phyloP scores from a whole-genome alignment of 2,888 invertebrate species.

The Netelia melanura region DNA sequence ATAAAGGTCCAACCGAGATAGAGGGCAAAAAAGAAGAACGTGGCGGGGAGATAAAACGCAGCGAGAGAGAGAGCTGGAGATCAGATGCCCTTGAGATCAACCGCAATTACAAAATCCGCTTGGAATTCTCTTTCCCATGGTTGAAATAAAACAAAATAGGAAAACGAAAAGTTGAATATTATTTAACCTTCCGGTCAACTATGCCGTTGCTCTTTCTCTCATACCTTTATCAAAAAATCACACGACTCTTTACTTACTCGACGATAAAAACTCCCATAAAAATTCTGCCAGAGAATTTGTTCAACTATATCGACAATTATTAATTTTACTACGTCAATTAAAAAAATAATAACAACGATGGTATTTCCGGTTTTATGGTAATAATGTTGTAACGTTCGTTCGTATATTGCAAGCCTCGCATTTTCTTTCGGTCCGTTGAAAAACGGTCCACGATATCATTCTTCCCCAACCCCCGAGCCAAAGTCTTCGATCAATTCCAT shows the following conservation, averaged over 20 bases:
- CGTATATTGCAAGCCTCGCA: no score
- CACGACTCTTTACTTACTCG: no score
- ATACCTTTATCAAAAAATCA: neutral
- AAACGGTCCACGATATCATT: no score
- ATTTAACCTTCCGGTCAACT: neutral
- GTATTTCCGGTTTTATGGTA: slow-evolving; percentile 1
- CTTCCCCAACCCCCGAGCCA: no score
- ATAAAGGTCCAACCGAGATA: slow-evolving; percentile 11
- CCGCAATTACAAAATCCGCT: slow-evolving; percentile 23
- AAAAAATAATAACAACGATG: neutral
- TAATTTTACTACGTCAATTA: neutral
- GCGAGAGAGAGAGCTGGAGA: neutral
- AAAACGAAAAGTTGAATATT: neutral
- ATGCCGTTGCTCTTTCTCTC: neutral
- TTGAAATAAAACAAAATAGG: neutral
- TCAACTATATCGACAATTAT: neutral
- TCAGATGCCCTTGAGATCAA: slow-evolving; percentile 18
- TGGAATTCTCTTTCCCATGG: slow-evolving; percentile 9
- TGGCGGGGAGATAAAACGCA: neutral
- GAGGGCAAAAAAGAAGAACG: neutral
- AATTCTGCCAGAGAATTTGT: no score
- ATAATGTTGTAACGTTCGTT: no score
- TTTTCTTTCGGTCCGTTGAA: no score
- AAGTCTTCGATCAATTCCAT: slow-evolving; percentile 41
- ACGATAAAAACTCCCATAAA: neutral